Percentiles rank a stretch among this genome's conserved stretches.
phyloP scores from a whole-genome alignment of 1,140 invertebrate genomes.

The Brachionus plicatilis region DNA sequence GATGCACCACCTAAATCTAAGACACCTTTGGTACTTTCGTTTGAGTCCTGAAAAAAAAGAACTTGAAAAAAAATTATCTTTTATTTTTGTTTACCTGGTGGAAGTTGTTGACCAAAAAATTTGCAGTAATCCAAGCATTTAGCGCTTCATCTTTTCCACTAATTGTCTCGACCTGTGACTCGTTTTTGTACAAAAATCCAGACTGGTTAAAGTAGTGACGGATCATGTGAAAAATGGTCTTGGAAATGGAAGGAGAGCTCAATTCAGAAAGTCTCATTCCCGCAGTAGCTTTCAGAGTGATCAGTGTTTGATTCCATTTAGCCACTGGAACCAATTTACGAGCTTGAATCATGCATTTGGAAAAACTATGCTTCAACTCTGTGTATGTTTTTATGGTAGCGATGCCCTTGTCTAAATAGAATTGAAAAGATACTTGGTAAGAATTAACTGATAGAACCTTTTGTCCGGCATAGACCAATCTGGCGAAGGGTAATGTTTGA shows the following conservation, averaged over 20 bases:
- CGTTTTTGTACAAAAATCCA: not conserved
- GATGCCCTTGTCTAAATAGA: not conserved
- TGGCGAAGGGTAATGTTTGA: not conserved
- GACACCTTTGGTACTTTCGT: not conserved
- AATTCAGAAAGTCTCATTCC: slow-evolving; percentile 4
- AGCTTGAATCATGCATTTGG: not conserved
- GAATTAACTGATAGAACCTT: not conserved
- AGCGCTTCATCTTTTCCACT: not conserved
- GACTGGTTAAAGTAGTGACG: not conserved
- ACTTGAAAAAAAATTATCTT: not conserved
- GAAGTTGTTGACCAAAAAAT: slow-evolving; percentile 11
- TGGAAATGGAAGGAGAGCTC: not conserved
- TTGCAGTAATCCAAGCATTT: slow-evolving; percentile 13
- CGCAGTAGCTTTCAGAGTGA: not conserved
- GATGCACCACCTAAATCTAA: not conserved
- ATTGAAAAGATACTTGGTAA: not conserved
- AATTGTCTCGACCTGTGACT: not conserved
- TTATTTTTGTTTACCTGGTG: not conserved
- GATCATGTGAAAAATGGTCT: not conserved
- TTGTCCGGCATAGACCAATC: not conserved
- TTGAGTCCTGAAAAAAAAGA: not conserved
- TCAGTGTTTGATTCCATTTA: not conserved
- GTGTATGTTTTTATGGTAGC: not conserved
- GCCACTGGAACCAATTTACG: not conserved
- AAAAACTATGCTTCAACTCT: not conserved